phyloP scores from a whole-genome alignment of 2,797 vertebrate species.

The Sebastes minor region DNA sequence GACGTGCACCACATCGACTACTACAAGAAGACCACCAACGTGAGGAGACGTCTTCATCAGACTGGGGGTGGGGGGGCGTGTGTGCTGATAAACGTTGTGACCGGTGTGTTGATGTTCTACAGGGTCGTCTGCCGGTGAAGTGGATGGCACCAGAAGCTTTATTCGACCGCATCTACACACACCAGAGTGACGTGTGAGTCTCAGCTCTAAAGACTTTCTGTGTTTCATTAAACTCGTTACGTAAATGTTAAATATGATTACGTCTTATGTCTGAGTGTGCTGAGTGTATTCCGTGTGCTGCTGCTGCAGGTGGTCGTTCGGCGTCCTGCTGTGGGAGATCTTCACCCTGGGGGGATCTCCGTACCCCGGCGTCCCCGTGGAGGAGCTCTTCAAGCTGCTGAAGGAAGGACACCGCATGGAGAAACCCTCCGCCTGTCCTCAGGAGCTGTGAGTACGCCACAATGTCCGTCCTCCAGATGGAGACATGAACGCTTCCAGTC shows the following conservation, averaged over 20 bases:
- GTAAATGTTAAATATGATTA: no score
- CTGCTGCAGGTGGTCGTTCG: conserved; percentile 91
- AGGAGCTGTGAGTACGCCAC: conserved; percentile 88
- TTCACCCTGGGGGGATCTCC: conserved; percentile 94
- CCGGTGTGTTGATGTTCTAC: not conserved
- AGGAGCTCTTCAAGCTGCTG: conserved; percentile 95
- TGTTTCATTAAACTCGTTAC: no score
- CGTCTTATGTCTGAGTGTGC: no score
- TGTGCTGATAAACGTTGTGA: not conserved
- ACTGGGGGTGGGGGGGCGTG: no score
- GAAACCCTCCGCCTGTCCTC: conserved; percentile 90
- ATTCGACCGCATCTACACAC: conserved; percentile 93
- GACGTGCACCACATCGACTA: conserved; percentile 96
- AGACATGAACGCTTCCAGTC: not conserved
- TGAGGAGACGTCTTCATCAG: conserved; percentile 49
- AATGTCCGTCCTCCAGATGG: not conserved
- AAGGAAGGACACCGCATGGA: conserved; percentile 97
- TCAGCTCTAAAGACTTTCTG: not conserved
- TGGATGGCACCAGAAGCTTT: conserved; percentile 96
- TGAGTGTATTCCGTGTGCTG: not conserved
- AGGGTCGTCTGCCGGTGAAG: conserved; percentile 94
- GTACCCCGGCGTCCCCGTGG: conserved; percentile 92
- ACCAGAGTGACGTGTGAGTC: conserved; percentile 95
- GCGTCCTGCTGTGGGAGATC: conserved; percentile 93
- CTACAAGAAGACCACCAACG: conserved; percentile 95